Conservation (phyloP, 1,140 invertebrate genomes). For the Atta texana region DNA sequence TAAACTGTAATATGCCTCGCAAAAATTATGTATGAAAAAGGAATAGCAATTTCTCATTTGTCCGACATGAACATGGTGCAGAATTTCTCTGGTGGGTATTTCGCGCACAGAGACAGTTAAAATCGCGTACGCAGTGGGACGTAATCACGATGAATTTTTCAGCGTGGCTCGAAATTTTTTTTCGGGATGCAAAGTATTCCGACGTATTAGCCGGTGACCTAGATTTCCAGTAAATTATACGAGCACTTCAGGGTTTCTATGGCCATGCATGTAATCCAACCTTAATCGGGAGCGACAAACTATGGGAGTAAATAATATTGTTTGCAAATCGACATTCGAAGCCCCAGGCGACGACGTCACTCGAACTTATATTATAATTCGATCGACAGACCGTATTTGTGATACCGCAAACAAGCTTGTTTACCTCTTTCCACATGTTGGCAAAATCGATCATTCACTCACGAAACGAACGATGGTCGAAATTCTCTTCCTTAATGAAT, state of each 20-base stretch:
- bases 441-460: neutral
- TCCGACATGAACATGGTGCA: neutral
- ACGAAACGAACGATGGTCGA: neutral
- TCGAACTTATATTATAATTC: slow-evolving; percentile 62
- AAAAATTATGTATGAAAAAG: neutral
- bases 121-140: neutral
- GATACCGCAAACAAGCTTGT: slow-evolving; percentile 37
- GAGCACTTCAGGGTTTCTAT: slow-evolving; percentile 68
- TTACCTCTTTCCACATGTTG: slow-evolving; percentile 5
- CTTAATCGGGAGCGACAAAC: slow-evolving; percentile 62
- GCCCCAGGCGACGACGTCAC: slow-evolving; percentile 51
- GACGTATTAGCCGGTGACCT: slow-evolving; percentile 60
- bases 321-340: slow-evolving; percentile 71
- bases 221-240: slow-evolving; percentile 70
- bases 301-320: slow-evolving; percentile 56
- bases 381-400: slow-evolving; percentile 34
- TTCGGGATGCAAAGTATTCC: slow-evolving; percentile 59
- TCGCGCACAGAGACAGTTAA: neutral
- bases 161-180: slow-evolving; percentile 16
- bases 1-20: neutral
- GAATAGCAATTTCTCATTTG: neutral
- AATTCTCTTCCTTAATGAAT: neutral
- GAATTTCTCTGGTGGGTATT: slow-evolving; percentile 15
- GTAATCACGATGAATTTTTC: slow-evolving; percentile 30
- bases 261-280: slow-evolving; percentile 68